Base-by-base conservation (phyloP, 1,140 invertebrate genomes). In the Monomorium pharaonis region DNA sequence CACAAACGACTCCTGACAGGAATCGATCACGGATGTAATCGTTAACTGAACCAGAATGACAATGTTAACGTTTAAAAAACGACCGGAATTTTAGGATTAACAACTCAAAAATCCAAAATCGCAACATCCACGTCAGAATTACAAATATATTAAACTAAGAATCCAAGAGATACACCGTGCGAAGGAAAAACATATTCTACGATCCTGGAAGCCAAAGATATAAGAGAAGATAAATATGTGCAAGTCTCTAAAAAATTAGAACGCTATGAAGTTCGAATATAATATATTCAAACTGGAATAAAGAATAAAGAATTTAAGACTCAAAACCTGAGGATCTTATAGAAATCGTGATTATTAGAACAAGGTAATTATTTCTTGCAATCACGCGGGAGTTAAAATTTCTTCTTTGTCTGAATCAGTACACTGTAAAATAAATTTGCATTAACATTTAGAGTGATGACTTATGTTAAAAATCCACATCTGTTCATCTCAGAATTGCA, bases 161-260 rank as follows among this genome's bases (percentile, higher is more conserved):
- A 69, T 69, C 3, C 30, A 69, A 69, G 14, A 3, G 65, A 77
- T 44, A 65, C 33, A 51, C 69, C 47, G n/a, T 80, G 21, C 27
- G 3, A 69, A 65, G n/a, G 24, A 49, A 24, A 67, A 54, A 3
- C 33, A 54, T 37, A 37, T 70, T 33, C 33, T 42, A 70, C 1
- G 47, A 80, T 54, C 47, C 49, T 80, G 47, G 16, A 70, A 70
- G 33, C 49, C 44, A 54, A 80, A 80, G 33, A 54, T 80, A 80
- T 54, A 80, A 69, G 16, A 80, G 24, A 42, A 80, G 21, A 80
- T 67, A 67, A 65, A 51, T 51, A 67, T 67, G 33, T 42, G 42
- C 24, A 80, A 27, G 27, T 80, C 14, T 51, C 14, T 51, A 70
- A 80, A n/a, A 69, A 54, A 77, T 49, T 77, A 63, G 16, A 78